Evolutionary conservation across 2,113 vertebrate genomes (phyloP).

Genomic region (Nestor notabilis): DNA sequence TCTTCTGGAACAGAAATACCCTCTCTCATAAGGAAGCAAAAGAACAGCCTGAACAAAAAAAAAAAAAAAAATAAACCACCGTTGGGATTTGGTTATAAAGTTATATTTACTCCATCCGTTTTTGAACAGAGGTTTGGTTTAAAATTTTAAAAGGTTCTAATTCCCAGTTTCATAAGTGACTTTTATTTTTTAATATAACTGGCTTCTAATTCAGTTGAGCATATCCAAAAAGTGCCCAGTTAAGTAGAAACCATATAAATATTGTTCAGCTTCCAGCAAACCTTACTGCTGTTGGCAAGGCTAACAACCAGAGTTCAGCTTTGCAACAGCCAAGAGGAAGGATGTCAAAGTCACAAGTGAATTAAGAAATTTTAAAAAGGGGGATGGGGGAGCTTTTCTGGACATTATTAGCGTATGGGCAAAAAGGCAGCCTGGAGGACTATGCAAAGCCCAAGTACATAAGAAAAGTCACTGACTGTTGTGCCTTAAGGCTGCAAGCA

Average conservation of each 20-base stretch:
- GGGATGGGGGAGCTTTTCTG: background rate
- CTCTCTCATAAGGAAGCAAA: background rate
- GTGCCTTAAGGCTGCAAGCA: background rate
- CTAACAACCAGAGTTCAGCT: background rate
- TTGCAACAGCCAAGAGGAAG: background rate
- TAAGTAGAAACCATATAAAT: background rate
- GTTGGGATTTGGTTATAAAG: background rate
- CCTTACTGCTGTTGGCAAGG: background rate
- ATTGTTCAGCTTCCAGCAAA: background rate
- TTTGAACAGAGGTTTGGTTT: background rate
- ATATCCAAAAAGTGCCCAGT: background rate
- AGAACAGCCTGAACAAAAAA: background rate
- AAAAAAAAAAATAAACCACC: background rate
- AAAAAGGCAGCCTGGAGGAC: background rate
- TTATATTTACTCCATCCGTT: background rate
- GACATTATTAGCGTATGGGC: accelerated
- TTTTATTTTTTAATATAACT: slow-evolving; percentile 7
- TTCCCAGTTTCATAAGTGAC: slow-evolving; percentile 8
- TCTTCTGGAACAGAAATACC: background rate
- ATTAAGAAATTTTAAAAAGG: background rate
- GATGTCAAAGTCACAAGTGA: background rate
- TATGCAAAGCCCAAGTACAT: accelerated
- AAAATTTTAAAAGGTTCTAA: background rate
- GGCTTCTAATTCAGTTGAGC: background rate
- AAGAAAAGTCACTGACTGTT: background rate